These are phyloP conservation scores for Plectropomus leopardus DNA, from an alignment of 2,113 vertebrate species.

Conservation along the genomic window DNA sequence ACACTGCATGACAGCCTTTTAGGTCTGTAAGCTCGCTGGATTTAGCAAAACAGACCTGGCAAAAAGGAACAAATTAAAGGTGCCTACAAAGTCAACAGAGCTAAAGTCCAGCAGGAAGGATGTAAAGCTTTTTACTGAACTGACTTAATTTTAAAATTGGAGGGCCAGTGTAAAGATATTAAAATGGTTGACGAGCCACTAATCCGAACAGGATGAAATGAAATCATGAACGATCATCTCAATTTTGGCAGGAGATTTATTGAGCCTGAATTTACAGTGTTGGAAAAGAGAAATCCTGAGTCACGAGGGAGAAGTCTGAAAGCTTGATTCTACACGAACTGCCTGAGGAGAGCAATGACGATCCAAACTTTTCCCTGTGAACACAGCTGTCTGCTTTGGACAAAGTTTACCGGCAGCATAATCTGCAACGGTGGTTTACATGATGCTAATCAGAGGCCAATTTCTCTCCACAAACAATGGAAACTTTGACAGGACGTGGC, in stretches of 20 bases:
- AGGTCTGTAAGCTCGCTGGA: no score
- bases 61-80: no score
- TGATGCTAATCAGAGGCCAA: conserved; percentile 42
- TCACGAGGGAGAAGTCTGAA: conserved; percentile 38
- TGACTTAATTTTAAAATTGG: neutral
- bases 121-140: neutral
- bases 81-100: neutral
- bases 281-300: conserved; percentile 43
- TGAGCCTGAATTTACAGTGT: neutral
- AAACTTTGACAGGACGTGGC: conserved; percentile 7
- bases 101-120: neutral
- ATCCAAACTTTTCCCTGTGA: conserved; percentile 61
- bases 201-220: conserved; percentile 6
- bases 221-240: conserved; percentile 12
- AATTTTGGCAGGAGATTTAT: neutral
- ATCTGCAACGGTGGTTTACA: conserved; percentile 37
- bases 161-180: neutral
- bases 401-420: conserved; percentile 21
- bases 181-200: neutral
- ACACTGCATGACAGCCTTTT: no score
- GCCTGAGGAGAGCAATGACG: conserved; percentile 36
- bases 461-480: conserved; percentile 14
- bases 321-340: conserved; percentile 49
- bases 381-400: conserved; percentile 66
- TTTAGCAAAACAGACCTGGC: no score